phyloP scores from a whole-genome alignment of 2,888 invertebrate species.

The Therioaphis trifolii region DNA sequence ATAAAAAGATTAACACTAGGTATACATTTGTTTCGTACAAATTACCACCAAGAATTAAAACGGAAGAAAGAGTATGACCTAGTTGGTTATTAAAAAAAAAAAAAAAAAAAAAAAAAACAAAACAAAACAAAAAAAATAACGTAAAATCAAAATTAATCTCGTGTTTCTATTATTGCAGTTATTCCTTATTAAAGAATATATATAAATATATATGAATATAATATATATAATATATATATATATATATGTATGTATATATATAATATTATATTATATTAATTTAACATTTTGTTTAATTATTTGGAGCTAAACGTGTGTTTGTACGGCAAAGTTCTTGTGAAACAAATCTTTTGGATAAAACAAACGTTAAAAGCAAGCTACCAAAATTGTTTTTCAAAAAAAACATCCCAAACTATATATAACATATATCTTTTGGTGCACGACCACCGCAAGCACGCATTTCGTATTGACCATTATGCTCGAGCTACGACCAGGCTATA shows the following conservation, averaged over 20 bases:
- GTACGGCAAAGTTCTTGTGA: slow-evolving; percentile 58
- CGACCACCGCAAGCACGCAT: slow-evolving; percentile 59
- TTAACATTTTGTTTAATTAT: slow-evolving; percentile 41
- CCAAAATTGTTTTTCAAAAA: slow-evolving; percentile 60
- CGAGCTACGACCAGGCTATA: slow-evolving; percentile 62
- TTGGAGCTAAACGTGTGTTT: slow-evolving; percentile 62
- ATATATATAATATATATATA: too few species aligned
- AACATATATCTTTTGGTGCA: slow-evolving; percentile 65
- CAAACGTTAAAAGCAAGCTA: slow-evolving; percentile 69
- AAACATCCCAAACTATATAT: slow-evolving; percentile 66
- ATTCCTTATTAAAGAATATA: neutral
- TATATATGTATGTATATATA: neutral
- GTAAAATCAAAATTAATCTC: too few species aligned
- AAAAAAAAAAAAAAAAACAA: slow-evolving; percentile 5
- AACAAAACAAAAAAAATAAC: neutral
- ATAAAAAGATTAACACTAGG: slow-evolving; percentile 63
- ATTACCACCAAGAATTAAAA: slow-evolving; percentile 65
- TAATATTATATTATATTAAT: slow-evolving; percentile 15
- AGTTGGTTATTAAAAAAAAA: slow-evolving; percentile 36
- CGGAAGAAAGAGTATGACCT: slow-evolving; percentile 65
- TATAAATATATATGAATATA: too few species aligned
- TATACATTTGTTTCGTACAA: slow-evolving; percentile 62
- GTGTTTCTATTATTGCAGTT: neutral
- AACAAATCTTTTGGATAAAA: slow-evolving; percentile 65
- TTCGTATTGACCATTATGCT: slow-evolving; percentile 57